Evolutionary conservation across 2,888 invertebrate genomes (phyloP).

Genomic region (Ennomos quercinarius): DNA sequence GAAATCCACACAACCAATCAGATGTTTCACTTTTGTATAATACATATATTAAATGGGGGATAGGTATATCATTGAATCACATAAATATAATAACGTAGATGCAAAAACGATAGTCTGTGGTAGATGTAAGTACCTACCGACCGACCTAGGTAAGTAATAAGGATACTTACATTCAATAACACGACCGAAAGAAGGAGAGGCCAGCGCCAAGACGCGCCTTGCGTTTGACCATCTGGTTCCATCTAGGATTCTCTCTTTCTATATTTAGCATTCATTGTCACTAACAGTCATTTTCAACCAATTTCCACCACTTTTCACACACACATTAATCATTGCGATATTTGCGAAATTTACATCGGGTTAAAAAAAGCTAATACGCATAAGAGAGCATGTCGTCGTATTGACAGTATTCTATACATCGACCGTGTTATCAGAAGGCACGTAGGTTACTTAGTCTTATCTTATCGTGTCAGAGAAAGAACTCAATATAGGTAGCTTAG

Average conservation of each 20-base stretch:
- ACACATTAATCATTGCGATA: conserved; percentile 12
- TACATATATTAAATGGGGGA: too few species aligned
- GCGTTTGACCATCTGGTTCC: conserved; percentile 65
- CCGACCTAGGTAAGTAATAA: not conserved
- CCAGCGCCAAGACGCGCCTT: conserved; percentile 73
- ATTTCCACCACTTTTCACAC: conserved; percentile 24
- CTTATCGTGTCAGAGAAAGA: conserved; percentile 72
- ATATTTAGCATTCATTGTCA: conserved; percentile 51
- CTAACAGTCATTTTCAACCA: conserved; percentile 2
- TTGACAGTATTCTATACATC: conserved; percentile 73
- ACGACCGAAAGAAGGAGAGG: conserved; percentile 70
- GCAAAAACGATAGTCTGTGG: too few species aligned
- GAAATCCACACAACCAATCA: too few species aligned
- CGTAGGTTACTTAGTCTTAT: conserved; percentile 76
- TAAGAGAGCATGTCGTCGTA: conserved; percentile 71
- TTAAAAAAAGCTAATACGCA: conserved; percentile 44
- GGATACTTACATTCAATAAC: conserved; percentile 71
- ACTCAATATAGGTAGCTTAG: conserved; percentile 51
- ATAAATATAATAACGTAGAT: too few species aligned
- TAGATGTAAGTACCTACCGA: not conserved
- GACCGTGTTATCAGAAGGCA: conserved; percentile 71
- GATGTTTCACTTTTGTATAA: too few species aligned
- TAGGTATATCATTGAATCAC: too few species aligned
- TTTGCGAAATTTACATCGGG: conserved; percentile 31
- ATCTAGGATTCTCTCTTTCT: conserved; percentile 61